Base-by-base conservation (phyloP, 2,113 vertebrate genomes). In the Sylvia atricapilla region DNA sequence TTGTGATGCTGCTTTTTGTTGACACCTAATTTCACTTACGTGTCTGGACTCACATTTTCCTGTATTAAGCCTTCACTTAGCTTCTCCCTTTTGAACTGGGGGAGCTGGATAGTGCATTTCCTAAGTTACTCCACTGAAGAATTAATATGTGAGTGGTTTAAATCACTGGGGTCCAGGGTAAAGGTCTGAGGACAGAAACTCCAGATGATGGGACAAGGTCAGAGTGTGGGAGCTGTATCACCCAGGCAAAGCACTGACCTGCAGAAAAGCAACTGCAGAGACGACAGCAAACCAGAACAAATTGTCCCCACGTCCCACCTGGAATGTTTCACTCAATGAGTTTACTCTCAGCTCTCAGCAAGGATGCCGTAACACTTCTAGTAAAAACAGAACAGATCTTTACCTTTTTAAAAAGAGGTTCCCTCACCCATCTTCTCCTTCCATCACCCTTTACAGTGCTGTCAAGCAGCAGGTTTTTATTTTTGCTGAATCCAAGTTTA, bases 391-490 rank as follows among this genome's bases (percentile, higher is more conserved):
- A 88, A 39, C 43, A 47, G 33, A 59, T 69, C 50, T 70, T 53
- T 50, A 77, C 37, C 33, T 63, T 67, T 43, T 74, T 17, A 7
- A 27, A 37, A 81, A 28, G 41, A 17, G 30, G 18, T 72, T 90
- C n/a, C 53, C 37, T 87, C 72, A 43, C 37, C 25, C 59, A 31
- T 64, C 64, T 83, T 85, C 37, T 73, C 44, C 43, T 92, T 66
- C 70, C 58, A 55, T 59, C 72, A 84, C 35, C 39, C 63, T 90
- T 74, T 74, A 47, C 77, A 70, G 79, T 67, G 28, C 87, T 96
- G 87, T 66, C 80, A 94, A 41, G 72, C 72, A 90, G 79, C 52
- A 89, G 69, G 73, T 84, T 77, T 77, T 94, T 94, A 82, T 87
- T 96, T 96, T 75, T 78, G 84, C 35, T 81, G 56, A 89, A 74